A percentile compares a stretch with the other conserved stretches of the same genome.
Conservation (phyloP, 2,888 invertebrate genomes). For the Odontothrips loti region DNA sequence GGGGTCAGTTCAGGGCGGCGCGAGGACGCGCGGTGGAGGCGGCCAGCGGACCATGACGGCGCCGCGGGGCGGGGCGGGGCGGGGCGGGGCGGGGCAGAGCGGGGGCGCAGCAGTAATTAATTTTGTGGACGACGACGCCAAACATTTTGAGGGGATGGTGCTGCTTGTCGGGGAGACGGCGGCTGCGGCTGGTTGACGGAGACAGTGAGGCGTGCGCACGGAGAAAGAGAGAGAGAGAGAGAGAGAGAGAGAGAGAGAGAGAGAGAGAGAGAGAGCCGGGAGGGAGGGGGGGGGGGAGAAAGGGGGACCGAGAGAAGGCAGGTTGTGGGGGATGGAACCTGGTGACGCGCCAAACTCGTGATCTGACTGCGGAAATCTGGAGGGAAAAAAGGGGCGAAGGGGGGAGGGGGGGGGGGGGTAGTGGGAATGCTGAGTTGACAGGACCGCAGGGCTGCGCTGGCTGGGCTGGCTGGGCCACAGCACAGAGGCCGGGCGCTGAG, state of each 20-base stretch:
- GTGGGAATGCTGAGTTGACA: constrained; percentile 20
- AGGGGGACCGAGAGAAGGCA: neutral
- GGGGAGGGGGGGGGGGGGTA: neutral
- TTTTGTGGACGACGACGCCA: neutral
- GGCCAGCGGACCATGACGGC: too few relatives aligned
- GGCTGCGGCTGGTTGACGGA: neutral
- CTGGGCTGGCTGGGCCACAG: neutral
- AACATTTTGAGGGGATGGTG: neutral
- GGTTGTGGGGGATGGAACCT: neutral
- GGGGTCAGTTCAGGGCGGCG: too few relatives aligned
- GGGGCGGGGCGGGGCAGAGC: too few relatives aligned
- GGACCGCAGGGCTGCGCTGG: constrained; percentile 4
- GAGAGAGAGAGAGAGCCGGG: neutral
- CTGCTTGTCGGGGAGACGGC: neutral
- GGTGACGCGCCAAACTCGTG: constrained; percentile 23
- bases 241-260: neutral
- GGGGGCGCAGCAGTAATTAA: neutral
- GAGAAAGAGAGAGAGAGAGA: neutral
- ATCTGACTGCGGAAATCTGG: constrained; percentile 22
- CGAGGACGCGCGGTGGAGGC: too few relatives aligned
- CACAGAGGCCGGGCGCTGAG: neutral
- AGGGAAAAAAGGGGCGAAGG: neutral
- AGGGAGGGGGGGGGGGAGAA: neutral
- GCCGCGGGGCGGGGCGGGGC: too few relatives aligned
- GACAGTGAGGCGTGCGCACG: neutral